Conservation (phyloP, 2,888 invertebrate species). For the Agrochola lychnidis region DNA sequence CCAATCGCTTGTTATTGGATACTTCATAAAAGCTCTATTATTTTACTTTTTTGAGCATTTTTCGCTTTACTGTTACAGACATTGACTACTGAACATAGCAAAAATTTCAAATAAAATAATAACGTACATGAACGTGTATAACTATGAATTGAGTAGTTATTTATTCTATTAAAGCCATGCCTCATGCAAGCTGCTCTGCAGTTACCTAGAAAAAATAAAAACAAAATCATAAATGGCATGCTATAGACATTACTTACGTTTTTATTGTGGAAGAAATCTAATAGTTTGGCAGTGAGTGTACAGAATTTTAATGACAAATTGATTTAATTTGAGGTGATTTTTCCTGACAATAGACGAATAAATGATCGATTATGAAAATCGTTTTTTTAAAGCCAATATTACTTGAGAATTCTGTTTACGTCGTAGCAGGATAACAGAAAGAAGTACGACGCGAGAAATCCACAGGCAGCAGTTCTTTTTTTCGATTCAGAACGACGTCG, state of each 20-base stretch:
- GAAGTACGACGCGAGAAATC: slow-evolving; percentile 55
- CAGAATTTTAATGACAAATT: slow-evolving; percentile 51
- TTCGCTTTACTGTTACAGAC: slow-evolving; percentile 48
- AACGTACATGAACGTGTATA: slow-evolving; percentile 87
- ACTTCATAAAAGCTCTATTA: slow-evolving; percentile 56
- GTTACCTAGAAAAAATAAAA: slow-evolving; percentile 84
- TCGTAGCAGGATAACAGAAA: slow-evolving; percentile 45
- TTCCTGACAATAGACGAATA: slow-evolving; percentile 28
- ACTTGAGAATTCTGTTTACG: slow-evolving; percentile 45
- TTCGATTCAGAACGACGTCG: slow-evolving; percentile 70
- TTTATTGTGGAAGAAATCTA: slow-evolving; percentile 42
- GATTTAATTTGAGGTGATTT: slow-evolving; percentile 30
- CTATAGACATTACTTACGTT: slow-evolving; percentile 68
- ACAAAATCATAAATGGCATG: slow-evolving; percentile 75
- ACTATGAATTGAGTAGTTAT: slow-evolving; percentile 80
- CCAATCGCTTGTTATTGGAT: slow-evolving; percentile 43
- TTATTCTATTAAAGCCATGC: slow-evolving; percentile 85
- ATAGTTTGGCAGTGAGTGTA: slow-evolving; percentile 52
- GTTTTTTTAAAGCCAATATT: slow-evolving; percentile 42
- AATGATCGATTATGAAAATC: slow-evolving; percentile 10
- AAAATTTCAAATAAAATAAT: slow-evolving; percentile 49
- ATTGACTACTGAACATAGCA: slow-evolving; percentile 36
- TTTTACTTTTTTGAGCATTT: slow-evolving; percentile 19
- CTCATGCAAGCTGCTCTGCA: slow-evolving; percentile 85
- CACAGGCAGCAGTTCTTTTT: slow-evolving; percentile 45